phyloP scores from a whole-genome alignment of 1,140 invertebrate species.

The Procambarus virginalis region DNA sequence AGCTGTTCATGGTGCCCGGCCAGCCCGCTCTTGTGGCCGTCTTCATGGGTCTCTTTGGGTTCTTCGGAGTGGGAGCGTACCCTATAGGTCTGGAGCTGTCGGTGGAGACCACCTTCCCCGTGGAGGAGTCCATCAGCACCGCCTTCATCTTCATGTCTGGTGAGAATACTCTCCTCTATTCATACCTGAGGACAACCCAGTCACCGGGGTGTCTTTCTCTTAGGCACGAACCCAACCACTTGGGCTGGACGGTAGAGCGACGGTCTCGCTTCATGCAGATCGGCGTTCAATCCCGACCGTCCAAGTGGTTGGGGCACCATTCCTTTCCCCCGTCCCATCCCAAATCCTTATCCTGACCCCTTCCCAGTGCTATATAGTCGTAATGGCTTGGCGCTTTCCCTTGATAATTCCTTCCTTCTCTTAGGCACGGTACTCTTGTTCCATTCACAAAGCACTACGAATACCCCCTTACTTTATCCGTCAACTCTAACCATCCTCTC shows the following conservation, averaged over 20 bases:
- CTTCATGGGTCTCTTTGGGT: constrained; percentile 59
- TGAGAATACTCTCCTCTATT: background rate
- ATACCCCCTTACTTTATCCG: no score
- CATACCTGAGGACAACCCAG: background rate
- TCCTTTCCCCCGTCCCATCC: no score
- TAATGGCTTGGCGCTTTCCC: background rate
- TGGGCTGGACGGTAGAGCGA: no score
- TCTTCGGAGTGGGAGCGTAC: constrained; percentile 67
- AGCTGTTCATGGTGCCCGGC: constrained; percentile 66
- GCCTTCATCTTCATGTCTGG: constrained; percentile 69
- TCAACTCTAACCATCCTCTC: no score
- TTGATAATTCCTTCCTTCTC: background rate
- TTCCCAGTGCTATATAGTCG: no score
- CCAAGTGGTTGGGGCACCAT: no score
- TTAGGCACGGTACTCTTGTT: background rate
- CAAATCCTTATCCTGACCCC: no score
- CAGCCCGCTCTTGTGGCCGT: constrained; percentile 34
- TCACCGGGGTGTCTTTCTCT: no score
- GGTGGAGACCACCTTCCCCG: constrained; percentile 66
- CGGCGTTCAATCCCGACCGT: no score
- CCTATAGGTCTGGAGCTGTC: constrained; percentile 68
- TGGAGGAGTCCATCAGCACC: constrained; percentile 66
- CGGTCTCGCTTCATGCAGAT: no score
- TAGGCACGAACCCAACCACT: no score
- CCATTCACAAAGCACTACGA: no score